Conservation (phyloP, 1,140 invertebrate species). For the Trinorchestia longiramus region DNA sequence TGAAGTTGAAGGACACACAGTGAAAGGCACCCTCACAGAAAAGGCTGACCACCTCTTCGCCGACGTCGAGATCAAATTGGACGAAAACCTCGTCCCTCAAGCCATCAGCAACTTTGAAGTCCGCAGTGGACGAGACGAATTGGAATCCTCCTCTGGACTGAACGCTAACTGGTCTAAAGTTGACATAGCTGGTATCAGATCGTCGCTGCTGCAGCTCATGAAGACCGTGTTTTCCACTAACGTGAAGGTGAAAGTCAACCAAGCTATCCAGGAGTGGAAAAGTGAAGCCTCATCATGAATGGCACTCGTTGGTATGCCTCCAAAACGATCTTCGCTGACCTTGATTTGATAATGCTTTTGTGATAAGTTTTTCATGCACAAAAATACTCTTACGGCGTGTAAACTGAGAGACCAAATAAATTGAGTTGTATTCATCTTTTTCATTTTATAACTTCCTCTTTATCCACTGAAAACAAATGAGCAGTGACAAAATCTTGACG, state of each 20-base stretch:
- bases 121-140: neutral
- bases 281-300: neutral
- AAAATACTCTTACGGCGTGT: constrained; percentile 48
- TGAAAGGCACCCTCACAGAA: neutral
- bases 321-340: neutral
- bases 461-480: neutral
- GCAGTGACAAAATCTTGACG: neutral
- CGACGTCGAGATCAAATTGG: constrained; percentile 17
- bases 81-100: neutral
- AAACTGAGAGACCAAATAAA: constrained; percentile 54
- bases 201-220: neutral
- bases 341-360: neutral
- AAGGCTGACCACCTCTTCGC: constrained; percentile 27
- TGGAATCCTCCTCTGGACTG: constrained; percentile 18
- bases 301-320: neutral
- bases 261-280: neutral
- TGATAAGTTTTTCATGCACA: neutral
- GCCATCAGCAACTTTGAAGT: neutral
- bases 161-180: neutral
- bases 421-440: neutral
- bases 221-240: neutral
- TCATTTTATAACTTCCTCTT: neutral
- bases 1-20: neutral
- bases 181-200: neutral
- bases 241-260: neutral